Evolutionary conservation across 1,140 invertebrate species (phyloP).

Genomic region (Eueides isabella): DNA sequence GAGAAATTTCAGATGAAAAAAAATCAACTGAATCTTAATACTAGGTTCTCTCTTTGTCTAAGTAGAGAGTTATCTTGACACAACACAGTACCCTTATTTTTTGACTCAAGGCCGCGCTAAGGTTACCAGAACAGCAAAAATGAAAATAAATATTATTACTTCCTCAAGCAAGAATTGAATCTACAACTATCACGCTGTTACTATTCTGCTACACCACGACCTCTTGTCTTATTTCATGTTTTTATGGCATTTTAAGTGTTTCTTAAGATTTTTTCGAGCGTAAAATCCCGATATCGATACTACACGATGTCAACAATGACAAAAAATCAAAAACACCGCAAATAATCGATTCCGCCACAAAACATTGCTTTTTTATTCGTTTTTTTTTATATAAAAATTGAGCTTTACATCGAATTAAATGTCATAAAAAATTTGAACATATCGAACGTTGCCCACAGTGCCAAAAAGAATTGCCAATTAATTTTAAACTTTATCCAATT

Average conservation of each 20-base stretch:
- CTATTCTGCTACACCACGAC: background rate
- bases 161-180: background rate
- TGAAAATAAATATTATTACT: background rate
- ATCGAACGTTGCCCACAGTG: background rate
- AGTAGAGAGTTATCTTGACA: no score
- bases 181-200: background rate
- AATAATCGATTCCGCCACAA: slow-evolving; percentile 31
- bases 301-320: slow-evolving; percentile 28
- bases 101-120: no score
- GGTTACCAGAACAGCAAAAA: no score
- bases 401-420: slow-evolving; percentile 20
- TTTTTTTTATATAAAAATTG: slow-evolving; percentile 21
- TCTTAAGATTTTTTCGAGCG: background rate
- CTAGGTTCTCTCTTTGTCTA: no score
- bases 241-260: background rate
- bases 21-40: no score
- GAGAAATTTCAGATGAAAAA: no score
- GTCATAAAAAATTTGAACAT: background rate
- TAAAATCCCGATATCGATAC: slow-evolving; percentile 34
- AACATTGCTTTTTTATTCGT: slow-evolving; percentile 7
- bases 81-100: no score
- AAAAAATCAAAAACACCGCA: slow-evolving; percentile 20
- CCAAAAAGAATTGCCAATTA: background rate
- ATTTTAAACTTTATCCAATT: background rate
- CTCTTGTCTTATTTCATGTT: background rate